phyloP scores from a whole-genome alignment of 2,113 vertebrate genomes.

The Alligator sinensis region DNA sequence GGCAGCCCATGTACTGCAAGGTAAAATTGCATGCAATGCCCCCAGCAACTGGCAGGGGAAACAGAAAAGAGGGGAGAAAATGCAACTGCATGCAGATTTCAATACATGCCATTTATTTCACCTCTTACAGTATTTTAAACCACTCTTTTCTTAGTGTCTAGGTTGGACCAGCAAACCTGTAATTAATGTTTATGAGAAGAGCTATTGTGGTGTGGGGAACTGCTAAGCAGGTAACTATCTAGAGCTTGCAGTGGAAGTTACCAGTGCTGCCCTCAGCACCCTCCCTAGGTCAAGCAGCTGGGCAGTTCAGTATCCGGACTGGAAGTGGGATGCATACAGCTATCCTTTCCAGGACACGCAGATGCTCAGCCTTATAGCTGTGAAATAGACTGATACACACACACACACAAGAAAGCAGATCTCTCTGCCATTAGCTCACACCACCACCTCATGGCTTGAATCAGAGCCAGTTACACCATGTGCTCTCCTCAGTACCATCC shows the following conservation, averaged over 20 bases:
- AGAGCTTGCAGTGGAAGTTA: neutral
- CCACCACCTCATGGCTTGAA: neutral
- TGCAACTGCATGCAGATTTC: fast-evolving
- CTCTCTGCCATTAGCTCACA: neutral
- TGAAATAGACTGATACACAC: neutral
- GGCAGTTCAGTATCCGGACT: neutral
- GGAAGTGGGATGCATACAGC: fast-evolving
- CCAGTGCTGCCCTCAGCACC: neutral
- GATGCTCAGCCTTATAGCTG: neutral
- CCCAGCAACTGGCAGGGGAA: neutral
- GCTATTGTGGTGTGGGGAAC: neutral
- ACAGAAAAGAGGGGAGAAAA: neutral
- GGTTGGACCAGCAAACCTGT: neutral
- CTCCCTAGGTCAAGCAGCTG: neutral
- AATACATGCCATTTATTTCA: no score
- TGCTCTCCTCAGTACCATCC: neutral
- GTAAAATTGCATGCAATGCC: fast-evolving
- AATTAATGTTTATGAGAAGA: neutral
- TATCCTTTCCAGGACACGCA: neutral
- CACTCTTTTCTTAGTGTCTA: neutral
- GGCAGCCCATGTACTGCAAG: no score
- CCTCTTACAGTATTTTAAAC: neutral
- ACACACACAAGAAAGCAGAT: neutral
- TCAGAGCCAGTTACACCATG: neutral
- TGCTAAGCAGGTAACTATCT: neutral